A percentile compares a stretch with the other conserved stretches of the same genome.
These are phyloP conservation scores for Murina feae DNA, from an alignment of 2,113 vertebrate species.

Conservation along the genomic window DNA sequence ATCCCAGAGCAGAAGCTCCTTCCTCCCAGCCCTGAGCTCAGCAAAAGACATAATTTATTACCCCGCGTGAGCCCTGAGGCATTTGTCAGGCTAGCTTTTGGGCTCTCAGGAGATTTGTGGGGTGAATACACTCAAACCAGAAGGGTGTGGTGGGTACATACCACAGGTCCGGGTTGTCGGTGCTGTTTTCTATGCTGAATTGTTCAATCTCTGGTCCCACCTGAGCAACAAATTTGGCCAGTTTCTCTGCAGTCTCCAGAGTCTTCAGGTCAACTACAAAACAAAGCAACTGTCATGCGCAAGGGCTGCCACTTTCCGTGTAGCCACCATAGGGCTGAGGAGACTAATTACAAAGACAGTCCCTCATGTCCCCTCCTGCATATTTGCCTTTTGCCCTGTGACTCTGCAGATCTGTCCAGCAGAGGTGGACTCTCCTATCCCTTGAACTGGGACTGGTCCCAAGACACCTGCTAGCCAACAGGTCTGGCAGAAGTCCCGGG, in stretches of 20 bases:
- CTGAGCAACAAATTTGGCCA: constrained; percentile 84
- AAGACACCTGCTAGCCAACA: background rate
- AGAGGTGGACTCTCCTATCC: background rate
- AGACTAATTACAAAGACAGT: background rate
- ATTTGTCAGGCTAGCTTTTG: background rate
- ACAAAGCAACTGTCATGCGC: background rate
- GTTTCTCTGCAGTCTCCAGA: constrained; percentile 83
- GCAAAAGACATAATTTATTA: background rate
- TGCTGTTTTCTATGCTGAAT: constrained; percentile 86
- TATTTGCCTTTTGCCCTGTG: background rate
- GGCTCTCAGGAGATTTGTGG: background rate
- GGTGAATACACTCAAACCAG: background rate
- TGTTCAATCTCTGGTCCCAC: constrained; percentile 85
- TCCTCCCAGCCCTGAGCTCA: background rate
- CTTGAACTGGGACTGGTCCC: background rate
- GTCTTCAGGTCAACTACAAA: constrained; percentile 82
- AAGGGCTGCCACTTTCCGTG: background rate
- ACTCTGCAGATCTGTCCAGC: background rate
- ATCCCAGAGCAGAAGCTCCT: background rate
- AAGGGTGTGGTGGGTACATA: constrained; percentile 59
- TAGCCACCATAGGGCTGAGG: background rate
- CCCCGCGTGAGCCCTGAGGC: background rate
- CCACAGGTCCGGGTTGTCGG: constrained; percentile 85
- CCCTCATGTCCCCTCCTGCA: background rate
- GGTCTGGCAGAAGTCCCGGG: background rate